Conservation (phyloP, 2,888 invertebrate species). For the Parthenolecanium corni region DNA sequence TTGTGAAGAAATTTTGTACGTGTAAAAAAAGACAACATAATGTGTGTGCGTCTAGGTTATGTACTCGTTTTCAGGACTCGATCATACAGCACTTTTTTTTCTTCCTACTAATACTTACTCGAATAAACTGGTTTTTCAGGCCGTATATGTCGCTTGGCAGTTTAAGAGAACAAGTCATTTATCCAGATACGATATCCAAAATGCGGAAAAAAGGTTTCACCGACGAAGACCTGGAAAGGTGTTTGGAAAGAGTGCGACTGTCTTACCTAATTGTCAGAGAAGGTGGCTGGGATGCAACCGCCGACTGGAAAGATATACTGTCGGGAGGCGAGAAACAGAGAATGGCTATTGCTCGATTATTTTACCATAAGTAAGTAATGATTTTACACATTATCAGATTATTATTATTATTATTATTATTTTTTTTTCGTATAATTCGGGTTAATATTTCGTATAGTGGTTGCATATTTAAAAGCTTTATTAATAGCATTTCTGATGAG, state of each 20-base stretch:
- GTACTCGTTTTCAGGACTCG: no score
- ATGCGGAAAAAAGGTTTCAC: conserved; percentile 55
- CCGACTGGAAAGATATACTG: conserved; percentile 93
- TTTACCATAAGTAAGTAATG: conserved; percentile 79
- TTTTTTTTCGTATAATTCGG: no score
- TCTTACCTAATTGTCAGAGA: conserved; percentile 71
- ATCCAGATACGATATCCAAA: conserved; percentile 71
- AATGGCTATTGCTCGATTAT: conserved; percentile 86
- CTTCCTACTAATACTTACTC: not conserved
- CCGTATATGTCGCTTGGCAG: conserved; percentile 96
- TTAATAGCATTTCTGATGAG: no score
- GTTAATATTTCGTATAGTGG: no score
- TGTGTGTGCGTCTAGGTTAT: no score
- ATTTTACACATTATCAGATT: no score
- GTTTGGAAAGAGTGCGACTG: conserved; percentile 68
- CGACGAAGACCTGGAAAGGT: conserved; percentile 57
- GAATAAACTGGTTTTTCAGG: conserved; percentile 40
- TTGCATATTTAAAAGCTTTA: no score
- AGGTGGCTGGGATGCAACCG: conserved; percentile 66
- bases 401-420: no score
- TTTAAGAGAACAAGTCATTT: conserved; percentile 89
- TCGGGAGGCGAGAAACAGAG: conserved; percentile 95
- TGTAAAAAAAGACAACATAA: no score
- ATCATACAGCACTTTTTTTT: no score
- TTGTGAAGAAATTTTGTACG: not conserved